These are phyloP conservation scores for Eueremaeus valkanovi DNA, from an alignment of 2,888 invertebrate genomes.

Conservation along the genomic window DNA sequence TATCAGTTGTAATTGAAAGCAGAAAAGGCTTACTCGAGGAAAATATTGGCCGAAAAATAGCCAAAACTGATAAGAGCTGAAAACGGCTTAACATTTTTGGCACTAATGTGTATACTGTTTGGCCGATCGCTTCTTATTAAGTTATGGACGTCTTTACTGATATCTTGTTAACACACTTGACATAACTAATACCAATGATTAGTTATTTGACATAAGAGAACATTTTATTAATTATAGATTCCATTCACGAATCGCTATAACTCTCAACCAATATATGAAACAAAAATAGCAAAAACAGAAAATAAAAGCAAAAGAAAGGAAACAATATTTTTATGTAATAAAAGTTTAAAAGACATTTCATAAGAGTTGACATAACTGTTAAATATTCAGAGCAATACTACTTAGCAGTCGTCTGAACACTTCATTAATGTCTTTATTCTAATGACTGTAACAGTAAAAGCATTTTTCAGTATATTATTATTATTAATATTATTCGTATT, in stretches of 20 bases:
- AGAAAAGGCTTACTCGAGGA: not conserved
- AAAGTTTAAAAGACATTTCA: too few species aligned
- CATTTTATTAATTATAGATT: not conserved
- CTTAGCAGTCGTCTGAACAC: too few species aligned
- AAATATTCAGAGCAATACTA: too few species aligned
- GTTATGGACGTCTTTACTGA: not conserved
- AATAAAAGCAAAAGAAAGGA: too few species aligned
- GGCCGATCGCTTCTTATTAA: not conserved
- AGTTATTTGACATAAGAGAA: not conserved
- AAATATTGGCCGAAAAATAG: not conserved
- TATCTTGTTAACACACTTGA: slow-evolving; percentile 12
- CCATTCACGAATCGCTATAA: not conserved
- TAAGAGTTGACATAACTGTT: too few species aligned
- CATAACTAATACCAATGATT: slow-evolving; percentile 2
- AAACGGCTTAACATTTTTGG: not conserved
- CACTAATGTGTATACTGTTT: not conserved
- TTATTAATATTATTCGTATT: too few species aligned
- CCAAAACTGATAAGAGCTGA: not conserved
- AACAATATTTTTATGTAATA: too few species aligned
- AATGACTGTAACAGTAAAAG: too few species aligned
- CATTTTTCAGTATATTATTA: too few species aligned
- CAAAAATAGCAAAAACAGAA: too few species aligned
- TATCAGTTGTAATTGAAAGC: not conserved
- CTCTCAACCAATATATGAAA: not conserved
- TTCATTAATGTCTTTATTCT: too few species aligned